These are phyloP conservation scores for Siphonodentalium dalli DNA, from an alignment of 2,888 invertebrate genomes.

Conservation along the genomic window DNA sequence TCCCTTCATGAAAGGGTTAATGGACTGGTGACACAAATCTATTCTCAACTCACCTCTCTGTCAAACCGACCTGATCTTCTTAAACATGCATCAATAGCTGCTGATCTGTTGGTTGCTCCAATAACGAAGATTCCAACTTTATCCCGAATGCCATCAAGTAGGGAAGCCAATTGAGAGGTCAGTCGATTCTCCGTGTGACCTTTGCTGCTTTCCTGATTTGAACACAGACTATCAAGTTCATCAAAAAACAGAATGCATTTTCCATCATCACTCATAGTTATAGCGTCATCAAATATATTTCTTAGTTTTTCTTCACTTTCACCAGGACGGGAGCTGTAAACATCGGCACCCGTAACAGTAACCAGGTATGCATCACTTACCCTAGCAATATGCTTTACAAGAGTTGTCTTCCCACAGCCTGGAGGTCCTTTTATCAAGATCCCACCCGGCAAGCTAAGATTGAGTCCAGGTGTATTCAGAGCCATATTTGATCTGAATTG, in stretches of 20 bases:
- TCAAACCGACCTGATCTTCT: constrained; percentile 70
- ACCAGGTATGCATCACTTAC: constrained; percentile 67
- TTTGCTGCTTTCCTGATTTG: constrained; percentile 31
- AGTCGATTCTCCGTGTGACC: constrained; percentile 63
- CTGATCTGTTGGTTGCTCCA: constrained; percentile 69
- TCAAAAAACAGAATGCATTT: constrained; percentile 66
- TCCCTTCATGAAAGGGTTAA: background rate
- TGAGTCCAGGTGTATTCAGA: constrained; percentile 20
- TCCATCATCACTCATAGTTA: constrained; percentile 61
- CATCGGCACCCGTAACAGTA: constrained; percentile 65
- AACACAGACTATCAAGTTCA: constrained; percentile 59
- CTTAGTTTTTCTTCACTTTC: constrained; percentile 68
- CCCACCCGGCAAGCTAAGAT: constrained; percentile 38
- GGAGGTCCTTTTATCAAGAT: constrained; percentile 55
- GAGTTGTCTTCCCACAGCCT: constrained; percentile 68
- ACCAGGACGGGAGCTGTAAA: constrained; percentile 68
- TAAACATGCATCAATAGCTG: constrained; percentile 67
- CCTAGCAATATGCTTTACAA: constrained; percentile 73
- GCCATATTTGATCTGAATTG: constrained; percentile 28
- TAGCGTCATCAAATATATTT: constrained; percentile 67
- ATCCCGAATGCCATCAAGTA: constrained; percentile 67
- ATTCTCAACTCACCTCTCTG: constrained; percentile 69
- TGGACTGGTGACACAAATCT: too few species aligned
- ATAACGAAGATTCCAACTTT: constrained; percentile 67
- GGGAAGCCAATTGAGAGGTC: constrained; percentile 66